These are phyloP conservation scores for Tillus elongatus DNA, from an alignment of 2,888 invertebrate species.

Conservation along the genomic window DNA sequence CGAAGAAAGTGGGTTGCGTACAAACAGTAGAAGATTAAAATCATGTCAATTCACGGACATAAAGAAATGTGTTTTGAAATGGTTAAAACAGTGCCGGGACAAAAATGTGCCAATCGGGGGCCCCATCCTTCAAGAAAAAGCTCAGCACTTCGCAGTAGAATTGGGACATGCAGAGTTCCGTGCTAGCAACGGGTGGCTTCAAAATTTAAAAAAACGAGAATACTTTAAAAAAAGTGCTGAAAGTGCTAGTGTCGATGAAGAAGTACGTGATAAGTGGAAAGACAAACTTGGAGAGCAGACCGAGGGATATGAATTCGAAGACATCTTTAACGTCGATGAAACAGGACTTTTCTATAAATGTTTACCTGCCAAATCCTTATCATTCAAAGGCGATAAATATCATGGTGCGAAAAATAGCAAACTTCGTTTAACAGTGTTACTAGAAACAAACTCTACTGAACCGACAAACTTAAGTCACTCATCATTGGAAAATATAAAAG, in stretches of 20 bases:
- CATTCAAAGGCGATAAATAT: conserved; percentile 22
- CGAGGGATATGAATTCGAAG: no score
- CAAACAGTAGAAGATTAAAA: conserved; percentile 12
- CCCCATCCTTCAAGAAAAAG: conserved; percentile 16
- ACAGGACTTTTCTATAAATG: no score
- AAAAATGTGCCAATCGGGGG: no score
- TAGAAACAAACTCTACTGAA: conserved; percentile 19
- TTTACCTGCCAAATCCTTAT: conserved; percentile 20
- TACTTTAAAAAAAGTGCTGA: no score
- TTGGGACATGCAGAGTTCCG: conserved; percentile 14
- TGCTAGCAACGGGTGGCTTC: no score
- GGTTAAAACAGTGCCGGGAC: no score
- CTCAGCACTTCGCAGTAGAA: conserved; percentile 15
- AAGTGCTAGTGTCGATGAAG: no score
- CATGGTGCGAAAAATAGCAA: conserved; percentile 19
- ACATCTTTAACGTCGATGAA: conserved; percentile 16
- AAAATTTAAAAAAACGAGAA: no score
- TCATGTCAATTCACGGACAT: conserved; percentile 15
- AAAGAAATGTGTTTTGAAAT: conserved; percentile 16
- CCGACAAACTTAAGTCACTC: conserved; percentile 22
- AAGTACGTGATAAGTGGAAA: no score
- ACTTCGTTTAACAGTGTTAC: no score
- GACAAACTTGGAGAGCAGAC: conserved; percentile 16
- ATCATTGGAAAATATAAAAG: no score
- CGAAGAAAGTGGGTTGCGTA: no score